A percentile compares a stretch with the other conserved stretches of the same genome.
Evolutionary conservation across 2,113 vertebrate species (phyloP).

Genomic region (Carassius gibelio): DNA sequence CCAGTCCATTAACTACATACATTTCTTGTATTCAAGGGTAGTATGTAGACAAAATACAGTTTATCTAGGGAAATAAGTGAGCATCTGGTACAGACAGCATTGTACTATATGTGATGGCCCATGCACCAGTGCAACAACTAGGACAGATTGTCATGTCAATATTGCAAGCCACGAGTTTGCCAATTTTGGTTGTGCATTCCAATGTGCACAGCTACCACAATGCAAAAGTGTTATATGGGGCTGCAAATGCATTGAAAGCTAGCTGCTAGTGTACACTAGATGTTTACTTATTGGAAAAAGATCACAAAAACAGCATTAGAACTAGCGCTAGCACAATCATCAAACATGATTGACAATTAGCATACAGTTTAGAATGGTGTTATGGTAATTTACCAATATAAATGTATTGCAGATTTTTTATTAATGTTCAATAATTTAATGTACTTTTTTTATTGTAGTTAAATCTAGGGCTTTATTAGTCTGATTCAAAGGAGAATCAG

Average conservation of each 20-base stretch:
- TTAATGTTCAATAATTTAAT: too few species aligned
- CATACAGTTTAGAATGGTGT: too few species aligned
- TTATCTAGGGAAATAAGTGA: slow-evolving; percentile 2
- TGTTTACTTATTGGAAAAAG: background rate
- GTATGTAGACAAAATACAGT: background rate
- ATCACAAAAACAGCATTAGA: background rate
- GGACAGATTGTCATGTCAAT: slow-evolving; percentile 3
- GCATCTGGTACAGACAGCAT: slow-evolving; percentile 13
- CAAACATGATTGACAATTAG: too few species aligned
- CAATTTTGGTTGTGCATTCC: background rate
- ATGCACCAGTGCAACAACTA: background rate
- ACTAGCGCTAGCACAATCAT: background rate
- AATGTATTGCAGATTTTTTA: too few species aligned
- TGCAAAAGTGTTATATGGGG: background rate
- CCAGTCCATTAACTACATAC: background rate
- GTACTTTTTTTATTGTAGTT: too few species aligned
- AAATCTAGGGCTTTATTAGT: too few species aligned
- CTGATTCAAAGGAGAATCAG: too few species aligned
- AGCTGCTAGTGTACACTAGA: background rate
- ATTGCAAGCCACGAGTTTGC: background rate
- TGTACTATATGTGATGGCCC: background rate
- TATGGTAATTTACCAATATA: too few species aligned
- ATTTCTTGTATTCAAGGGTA: background rate
- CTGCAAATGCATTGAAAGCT: background rate
- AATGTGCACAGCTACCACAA: background rate